A percentile compares a stretch with the other conserved stretches of the same genome.
phyloP scores from a whole-genome alignment of 1,140 invertebrate species.

The Drosophila kurseongensis region DNA sequence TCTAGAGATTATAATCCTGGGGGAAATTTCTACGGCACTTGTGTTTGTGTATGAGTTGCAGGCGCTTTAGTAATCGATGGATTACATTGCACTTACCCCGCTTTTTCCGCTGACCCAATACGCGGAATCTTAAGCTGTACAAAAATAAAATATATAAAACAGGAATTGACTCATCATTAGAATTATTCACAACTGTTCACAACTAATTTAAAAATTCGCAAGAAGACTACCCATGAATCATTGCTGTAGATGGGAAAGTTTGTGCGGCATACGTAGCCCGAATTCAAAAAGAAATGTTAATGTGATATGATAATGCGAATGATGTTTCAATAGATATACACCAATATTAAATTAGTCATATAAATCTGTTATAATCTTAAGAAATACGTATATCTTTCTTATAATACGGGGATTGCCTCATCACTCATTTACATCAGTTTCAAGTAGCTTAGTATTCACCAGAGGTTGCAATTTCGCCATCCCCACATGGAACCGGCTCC shows the following conservation, averaged over 20 bases:
- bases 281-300: too few species aligned
- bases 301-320: too few species aligned
- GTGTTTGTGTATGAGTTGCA: constrained; percentile 19
- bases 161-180: constrained; percentile 24
- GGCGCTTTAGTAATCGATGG: constrained; percentile 63
- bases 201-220: neutral
- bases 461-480: constrained; percentile 48
- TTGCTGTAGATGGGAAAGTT: neutral
- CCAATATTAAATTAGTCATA: too few species aligned
- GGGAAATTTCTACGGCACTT: constrained; percentile 29
- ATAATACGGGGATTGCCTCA: constrained; percentile 12
- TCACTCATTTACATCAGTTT: constrained; percentile 2
- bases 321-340: too few species aligned
- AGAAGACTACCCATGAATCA: constrained; percentile 5
- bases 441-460: constrained; percentile 12
- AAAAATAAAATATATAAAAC: constrained; percentile 16
- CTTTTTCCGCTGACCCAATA: constrained; percentile 33
- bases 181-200: neutral
- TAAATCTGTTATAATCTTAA: too few species aligned
- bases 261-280: too few species aligned
- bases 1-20: constrained; percentile 56
- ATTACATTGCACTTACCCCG: constrained; percentile 45
- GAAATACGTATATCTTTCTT: too few species aligned
- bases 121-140: neutral
- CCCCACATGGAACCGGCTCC: constrained; percentile 25